These are phyloP conservation scores for Phytoseiulus persimilis DNA, from an alignment of 2,888 invertebrate species.

Conservation along the genomic window DNA sequence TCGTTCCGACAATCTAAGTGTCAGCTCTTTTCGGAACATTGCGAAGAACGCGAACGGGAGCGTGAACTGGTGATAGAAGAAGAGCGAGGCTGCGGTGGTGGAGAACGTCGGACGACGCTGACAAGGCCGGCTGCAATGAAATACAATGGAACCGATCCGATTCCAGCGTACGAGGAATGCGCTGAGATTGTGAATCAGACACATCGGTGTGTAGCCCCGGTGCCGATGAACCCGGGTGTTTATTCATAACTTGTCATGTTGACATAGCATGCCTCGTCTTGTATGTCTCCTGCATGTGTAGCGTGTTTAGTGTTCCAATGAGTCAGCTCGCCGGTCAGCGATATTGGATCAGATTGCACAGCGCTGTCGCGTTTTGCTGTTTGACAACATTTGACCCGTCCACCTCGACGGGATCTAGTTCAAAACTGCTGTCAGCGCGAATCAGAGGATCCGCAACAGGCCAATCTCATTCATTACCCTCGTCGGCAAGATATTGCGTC, in stretches of 20 bases:
- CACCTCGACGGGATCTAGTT: neutral
- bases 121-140: neutral
- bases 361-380: neutral
- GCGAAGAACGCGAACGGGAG: too few relatives aligned
- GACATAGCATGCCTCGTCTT: neutral
- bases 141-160: neutral
- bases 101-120: neutral
- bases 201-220: neutral
- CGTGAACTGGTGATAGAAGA: too few relatives aligned
- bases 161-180: neutral
- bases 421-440: neutral
- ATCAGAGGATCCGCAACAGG: neutral
- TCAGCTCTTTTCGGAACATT: too few relatives aligned
- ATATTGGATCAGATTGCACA: slow-evolving; percentile 5
- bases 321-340: neutral
- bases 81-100: too few relatives aligned
- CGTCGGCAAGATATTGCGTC: neutral
- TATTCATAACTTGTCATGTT: neutral
- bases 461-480: neutral
- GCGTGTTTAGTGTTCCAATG: neutral
- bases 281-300: neutral
- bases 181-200: neutral
- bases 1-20: too few relatives aligned
- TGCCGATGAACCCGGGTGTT: neutral
- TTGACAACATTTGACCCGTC: slow-evolving; percentile 5